Base-by-base conservation (phyloP, 2,888 invertebrate genomes). In the Melipona bicolor region DNA sequence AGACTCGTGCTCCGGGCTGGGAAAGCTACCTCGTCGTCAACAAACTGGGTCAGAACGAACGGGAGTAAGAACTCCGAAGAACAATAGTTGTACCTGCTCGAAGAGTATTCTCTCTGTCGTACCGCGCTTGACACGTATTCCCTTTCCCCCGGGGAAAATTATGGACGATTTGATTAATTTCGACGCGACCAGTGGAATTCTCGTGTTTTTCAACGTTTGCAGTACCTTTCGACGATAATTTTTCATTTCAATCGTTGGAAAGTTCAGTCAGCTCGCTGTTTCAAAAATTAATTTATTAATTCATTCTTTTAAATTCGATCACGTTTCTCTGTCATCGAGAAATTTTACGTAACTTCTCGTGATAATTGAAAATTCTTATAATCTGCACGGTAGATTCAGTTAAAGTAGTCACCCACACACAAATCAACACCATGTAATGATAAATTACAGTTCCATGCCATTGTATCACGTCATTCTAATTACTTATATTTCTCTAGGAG, bases 11-110 rank as follows among this genome's bases (percentile, higher is more conserved):
- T 13, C n/a, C 21, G 43, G 32, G 27, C 27, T 52, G 15, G 17
- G 11, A 19, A 11, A 59, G 24, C 56, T 71, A 56, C 43, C 59
- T 43, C 43, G 71, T 71, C 59, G 71, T 59, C 43, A 59, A 24
- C 59, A 19, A 71, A 71, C 59, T 71, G 24, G 71, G 71, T 71
- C 71, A 71, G 71, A 71, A 71, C 59, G 56, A 64, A 79, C 11
- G 61, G 56, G 67, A 68, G 54, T 49, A 61, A 69, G 70, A 70
- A 64, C 73, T 49, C 15, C n/a, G 49, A 65, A 32, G 67, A 67
- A 71, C 71, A 71, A 71, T 71, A 24, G 71, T 13, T 5, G 27
- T 19, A 67, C 24, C 54, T 71, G 56, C 24, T 59, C 71, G 71
- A 71, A 71, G 71, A 43, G 59, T n/a, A 59, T 71, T 56, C 71